A percentile compares a stretch with the other conserved stretches of the same genome.
phyloP scores from a whole-genome alignment of 2,888 invertebrate species.

The Callyntrura guangdongensis region DNA sequence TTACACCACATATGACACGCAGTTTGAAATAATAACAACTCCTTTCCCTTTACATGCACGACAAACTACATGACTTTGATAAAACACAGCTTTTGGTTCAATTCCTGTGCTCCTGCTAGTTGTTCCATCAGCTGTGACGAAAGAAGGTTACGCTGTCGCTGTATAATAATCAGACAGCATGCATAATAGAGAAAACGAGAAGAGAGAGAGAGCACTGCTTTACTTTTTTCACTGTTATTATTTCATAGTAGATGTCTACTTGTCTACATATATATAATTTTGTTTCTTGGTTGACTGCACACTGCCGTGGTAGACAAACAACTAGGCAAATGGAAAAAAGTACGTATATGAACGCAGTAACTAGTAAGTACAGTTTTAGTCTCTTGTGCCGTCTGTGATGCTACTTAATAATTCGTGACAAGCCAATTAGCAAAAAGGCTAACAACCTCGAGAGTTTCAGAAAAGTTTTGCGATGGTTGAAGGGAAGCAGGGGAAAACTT shows the following conservation, averaged over 20 bases:
- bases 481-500: constrained; percentile 23
- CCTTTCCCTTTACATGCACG: too few species aligned
- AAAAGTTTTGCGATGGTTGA: background rate
- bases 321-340: background rate
- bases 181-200: background rate
- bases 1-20: background rate
- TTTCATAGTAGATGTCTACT: background rate
- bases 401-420: constrained; percentile 76
- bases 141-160: constrained; percentile 57
- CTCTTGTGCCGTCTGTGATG: constrained; percentile 55
- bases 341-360: background rate
- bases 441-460: constrained; percentile 55
- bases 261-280: constrained; percentile 4
- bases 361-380: background rate
- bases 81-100: background rate
- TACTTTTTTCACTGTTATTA: background rate
- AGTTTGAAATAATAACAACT: background rate
- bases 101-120: background rate
- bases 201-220: background rate
- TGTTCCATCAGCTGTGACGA: constrained; percentile 67
- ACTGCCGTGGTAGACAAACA: background rate
- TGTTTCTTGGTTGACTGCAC: background rate
- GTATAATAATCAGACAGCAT: background rate
- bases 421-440: constrained; percentile 74
- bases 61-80: background rate